Conservation (phyloP, 2,888 invertebrate genomes). For the Tupiocoris notatus region DNA sequence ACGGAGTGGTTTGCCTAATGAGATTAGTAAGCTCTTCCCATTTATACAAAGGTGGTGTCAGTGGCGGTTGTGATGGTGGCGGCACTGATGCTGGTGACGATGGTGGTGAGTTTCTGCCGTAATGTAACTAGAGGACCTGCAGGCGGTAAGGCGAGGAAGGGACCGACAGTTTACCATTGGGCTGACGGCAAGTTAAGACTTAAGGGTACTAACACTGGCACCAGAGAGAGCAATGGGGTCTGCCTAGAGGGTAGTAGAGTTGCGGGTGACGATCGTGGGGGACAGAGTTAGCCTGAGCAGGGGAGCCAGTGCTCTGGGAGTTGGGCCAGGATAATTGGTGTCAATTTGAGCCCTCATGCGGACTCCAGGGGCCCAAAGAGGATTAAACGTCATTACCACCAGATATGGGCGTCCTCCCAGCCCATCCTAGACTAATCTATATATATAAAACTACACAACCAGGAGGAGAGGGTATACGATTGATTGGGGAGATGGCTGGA, state of each 20-base stretch:
- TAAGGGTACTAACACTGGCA: neutral
- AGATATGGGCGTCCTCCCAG: slow-evolving; percentile 28
- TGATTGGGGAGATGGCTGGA: too few relatives aligned
- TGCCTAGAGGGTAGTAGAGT: neutral
- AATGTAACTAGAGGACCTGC: neutral
- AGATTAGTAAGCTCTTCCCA: slow-evolving; percentile 34
- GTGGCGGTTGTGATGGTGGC: neutral
- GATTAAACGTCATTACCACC: slow-evolving; percentile 43
- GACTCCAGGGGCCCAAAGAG: slow-evolving; percentile 34
- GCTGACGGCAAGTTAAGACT: neutral
- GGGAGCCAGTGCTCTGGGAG: neutral
- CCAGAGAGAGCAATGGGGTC: too few relatives aligned
- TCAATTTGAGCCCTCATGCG: slow-evolving; percentile 45
- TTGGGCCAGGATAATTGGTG: slow-evolving; percentile 46
- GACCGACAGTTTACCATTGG: neutral
- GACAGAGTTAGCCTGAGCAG: neutral
- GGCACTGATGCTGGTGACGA: neutral
- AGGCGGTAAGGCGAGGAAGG: neutral
- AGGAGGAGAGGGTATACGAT: slow-evolving; percentile 24
- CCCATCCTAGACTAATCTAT: too few relatives aligned
- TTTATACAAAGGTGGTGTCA: slow-evolving; percentile 25
- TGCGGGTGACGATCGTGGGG: neutral
- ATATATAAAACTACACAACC: too few relatives aligned
- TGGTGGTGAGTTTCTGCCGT: neutral
- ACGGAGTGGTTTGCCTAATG: slow-evolving; percentile 39